Conservation (phyloP, 2,113 vertebrate species). For the Melanostigma gelatinosum region DNA sequence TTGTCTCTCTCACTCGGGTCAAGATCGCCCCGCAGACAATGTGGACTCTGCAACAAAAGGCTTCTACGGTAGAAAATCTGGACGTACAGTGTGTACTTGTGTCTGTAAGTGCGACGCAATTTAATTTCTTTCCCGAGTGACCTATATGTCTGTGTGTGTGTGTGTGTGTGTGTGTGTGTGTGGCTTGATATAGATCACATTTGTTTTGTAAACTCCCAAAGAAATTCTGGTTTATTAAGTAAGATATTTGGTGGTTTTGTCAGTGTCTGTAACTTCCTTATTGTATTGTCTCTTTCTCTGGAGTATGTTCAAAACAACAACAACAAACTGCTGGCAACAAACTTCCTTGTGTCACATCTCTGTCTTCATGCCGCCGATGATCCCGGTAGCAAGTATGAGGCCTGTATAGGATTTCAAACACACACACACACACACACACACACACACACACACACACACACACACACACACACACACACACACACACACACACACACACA, state of each 20-base stretch:
- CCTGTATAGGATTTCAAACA: constrained; percentile 49
- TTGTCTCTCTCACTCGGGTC: constrained; percentile 51
- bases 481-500: constrained; percentile 45
- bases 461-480: constrained; percentile 45
- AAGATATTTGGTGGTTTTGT: not conserved
- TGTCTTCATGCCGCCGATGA: constrained; percentile 48
- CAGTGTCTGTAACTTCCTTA: not conserved
- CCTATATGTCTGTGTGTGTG: constrained; percentile 1
- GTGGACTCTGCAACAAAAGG: constrained; percentile 48
- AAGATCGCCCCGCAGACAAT: constrained; percentile 47
- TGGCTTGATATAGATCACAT: not conserved
- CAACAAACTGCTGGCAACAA: constrained; percentile 21
- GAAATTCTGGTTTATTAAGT: not conserved
- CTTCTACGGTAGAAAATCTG: constrained; percentile 31
- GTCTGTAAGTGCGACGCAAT: constrained; percentile 47
- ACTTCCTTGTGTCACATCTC: constrained; percentile 15
- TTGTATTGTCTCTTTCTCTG: not conserved
- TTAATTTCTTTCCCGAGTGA: constrained; percentile 57
- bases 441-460: constrained; percentile 45
- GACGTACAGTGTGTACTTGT: constrained; percentile 43
- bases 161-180: constrained; percentile 6
- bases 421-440: constrained; percentile 47
- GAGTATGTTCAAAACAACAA: constrained; percentile 9
- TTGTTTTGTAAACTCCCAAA: not conserved
- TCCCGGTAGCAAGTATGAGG: constrained; percentile 28